Evolutionary conservation across 2,888 invertebrate genomes (phyloP).

Genomic region (Rotaria macrura): DNA sequence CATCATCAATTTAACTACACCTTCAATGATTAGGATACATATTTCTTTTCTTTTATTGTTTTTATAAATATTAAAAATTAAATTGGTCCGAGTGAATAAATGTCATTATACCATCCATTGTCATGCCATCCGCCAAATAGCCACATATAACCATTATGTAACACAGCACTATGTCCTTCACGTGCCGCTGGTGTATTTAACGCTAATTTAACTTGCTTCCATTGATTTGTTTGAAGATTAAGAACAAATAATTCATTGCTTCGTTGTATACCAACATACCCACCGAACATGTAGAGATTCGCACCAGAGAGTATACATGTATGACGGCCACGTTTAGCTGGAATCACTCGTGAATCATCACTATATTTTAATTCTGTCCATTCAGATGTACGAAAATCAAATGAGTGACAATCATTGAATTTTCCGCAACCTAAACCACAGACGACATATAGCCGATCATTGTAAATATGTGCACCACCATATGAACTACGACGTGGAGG

Average conservation of each 20-base stretch:
- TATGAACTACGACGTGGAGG: constrained; percentile 14
- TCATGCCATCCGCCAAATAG: constrained; percentile 3
- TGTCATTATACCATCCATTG: background rate
- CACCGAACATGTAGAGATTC: constrained; percentile 13
- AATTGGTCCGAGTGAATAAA: background rate
- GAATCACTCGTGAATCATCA: background rate
- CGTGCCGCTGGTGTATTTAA: background rate
- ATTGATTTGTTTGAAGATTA: background rate
- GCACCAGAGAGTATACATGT: background rate
- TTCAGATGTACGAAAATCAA: constrained; percentile 7
- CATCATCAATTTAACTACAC: constrained; percentile 54
- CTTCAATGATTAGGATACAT: background rate
- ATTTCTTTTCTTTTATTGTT: background rate
- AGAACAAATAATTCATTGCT: constrained; percentile 15
- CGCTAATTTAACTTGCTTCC: background rate
- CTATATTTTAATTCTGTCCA: background rate
- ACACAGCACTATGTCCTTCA: constrained; percentile 8
- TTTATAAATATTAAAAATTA: background rate
- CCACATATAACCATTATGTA: background rate
- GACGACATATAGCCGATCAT: background rate
- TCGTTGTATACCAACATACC: constrained; percentile 10
- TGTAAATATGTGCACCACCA: background rate
- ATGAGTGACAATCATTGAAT: constrained; percentile 13
- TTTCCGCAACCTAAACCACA: constrained; percentile 20
- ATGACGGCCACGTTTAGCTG: constrained; percentile 19